These are phyloP conservation scores for Harpagoxenus sublaevis DNA, from an alignment of 2,888 invertebrate genomes.

Conservation along the genomic window DNA sequence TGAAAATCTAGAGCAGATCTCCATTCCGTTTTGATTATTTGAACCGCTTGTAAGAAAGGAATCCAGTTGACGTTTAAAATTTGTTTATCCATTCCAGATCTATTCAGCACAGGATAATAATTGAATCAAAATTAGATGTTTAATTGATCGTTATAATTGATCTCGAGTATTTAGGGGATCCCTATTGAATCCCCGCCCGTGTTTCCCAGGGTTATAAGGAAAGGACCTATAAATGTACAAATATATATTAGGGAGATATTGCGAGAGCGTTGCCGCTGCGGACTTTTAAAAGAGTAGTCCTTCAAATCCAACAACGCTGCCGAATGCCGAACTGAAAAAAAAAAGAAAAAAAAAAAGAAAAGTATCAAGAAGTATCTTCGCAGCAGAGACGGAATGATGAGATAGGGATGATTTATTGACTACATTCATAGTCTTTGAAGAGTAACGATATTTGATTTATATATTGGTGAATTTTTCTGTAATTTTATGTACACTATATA, in stretches of 20 bases:
- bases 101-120: neutral
- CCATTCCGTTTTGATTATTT: neutral
- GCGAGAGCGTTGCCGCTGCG: conserved; percentile 68
- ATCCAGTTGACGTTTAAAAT: neutral
- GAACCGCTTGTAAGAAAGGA: neutral
- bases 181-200: neutral
- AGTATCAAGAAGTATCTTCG: conserved; percentile 77
- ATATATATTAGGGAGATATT: conserved; percentile 63
- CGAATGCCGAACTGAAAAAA: conserved; percentile 74
- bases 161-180: neutral
- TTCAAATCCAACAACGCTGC: conserved; percentile 83
- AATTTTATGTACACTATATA: conserved; percentile 72
- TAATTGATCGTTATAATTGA: neutral
- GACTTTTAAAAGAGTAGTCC: conserved; percentile 75
- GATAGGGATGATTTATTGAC: conserved; percentile 83
- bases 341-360: conserved; percentile 49
- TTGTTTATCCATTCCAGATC: neutral
- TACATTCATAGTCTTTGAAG: conserved; percentile 80
- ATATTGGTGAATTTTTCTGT: conserved; percentile 78
- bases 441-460: conserved; percentile 79
- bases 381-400: conserved; percentile 77
- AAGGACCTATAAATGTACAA: conserved; percentile 71
- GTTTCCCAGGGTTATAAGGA: conserved; percentile 37
- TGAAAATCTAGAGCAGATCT: neutral
- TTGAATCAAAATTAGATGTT: neutral